Evolutionary conservation across 2,113 vertebrate genomes (phyloP), one percentile per base, ranked within the genome.

Genomic region (Pao palembangensis): DNA sequence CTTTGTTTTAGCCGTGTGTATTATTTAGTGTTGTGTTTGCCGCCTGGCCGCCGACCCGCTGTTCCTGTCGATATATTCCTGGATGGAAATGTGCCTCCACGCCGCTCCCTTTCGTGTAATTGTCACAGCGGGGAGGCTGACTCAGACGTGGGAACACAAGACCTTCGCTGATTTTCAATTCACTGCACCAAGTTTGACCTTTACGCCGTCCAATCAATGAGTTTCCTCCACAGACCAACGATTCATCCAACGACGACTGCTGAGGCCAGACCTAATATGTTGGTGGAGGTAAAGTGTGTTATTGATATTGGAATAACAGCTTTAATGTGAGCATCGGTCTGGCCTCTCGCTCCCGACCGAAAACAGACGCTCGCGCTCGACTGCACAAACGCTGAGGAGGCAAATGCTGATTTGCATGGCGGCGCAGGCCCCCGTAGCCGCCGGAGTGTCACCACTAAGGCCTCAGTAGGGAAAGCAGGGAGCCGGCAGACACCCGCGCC

Each of bases 1-100:
- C 77, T 83, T 81, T 83, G 81, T 85, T 86, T 83, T 76, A 80
- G 60, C 74, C 47, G 57, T 51, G 55, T 86, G 82, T 82, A 76
- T 80, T 85, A 85, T 88, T 85, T 84, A 82, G 75, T 67, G 78
- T 83, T 73, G 73, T 79, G 78, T 81, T 76, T 41, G 73, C 74
- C 47, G 60, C 52, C 73, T 58, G 3, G 50, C 63, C 8, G 64
- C 75, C 75, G 80, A 83, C 87, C 83, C 54, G 73, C 78, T 80
- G 85, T 46, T 83, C 76, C 75, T 69, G 78, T 86, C 75, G 49
- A 81, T 83, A 80, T 34, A 49, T 50, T 41, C 34, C 62, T 67
- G 79, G 64, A 76, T 82, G 71, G 73, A 82, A 84, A 82, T 77
- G 77, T 67, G 78, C 69, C 52, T 71, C 62, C 61, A 66, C 58